Evolutionary conservation across 2,113 vertebrate genomes (phyloP), one percentile per base, ranked within the genome.

Genomic region (Hydropotes inermis): DNA sequence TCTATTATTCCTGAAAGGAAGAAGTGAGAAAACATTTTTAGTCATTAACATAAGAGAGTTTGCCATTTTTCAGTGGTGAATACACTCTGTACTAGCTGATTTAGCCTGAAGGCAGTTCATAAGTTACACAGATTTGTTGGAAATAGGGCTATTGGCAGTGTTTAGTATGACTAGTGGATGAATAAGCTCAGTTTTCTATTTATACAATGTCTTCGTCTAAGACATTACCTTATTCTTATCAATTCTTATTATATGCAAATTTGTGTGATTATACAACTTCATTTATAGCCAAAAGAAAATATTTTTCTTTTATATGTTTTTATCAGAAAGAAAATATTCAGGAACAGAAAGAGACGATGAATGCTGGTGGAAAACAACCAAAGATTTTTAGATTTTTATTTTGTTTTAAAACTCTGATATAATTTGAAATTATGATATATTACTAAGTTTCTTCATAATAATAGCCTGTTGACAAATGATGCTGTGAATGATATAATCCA

Each of bases 141-240:
- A 98, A 98, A 95, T 91, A 97, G 84, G 93, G 93, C 98, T 98
- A 50, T 91, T 93, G 95, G 98, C 97, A 97, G 70, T 96, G 98
- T 98, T 98, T 95, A 97, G 97, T 96, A 98, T 98, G 96, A 97
- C 70, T 97, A 98, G 97, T 91, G 96, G 98, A 98, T 97, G 96
- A 98, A 98, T 98, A 98, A 98, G 95, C 54, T 95, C 2, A 1
- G 21, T 45, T 90, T 97, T 96, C 97, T 89, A 87, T 90, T 86
- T 97, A 78, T 45, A 33, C 19, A 70, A 12, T 70, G 67, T 23
- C 88, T 98, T 98, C 83, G 91, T 98, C 87, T 97, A 97, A 96
- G 96, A 87, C 28, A 87, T 96, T 98, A 93, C 45, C 58, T 50
- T 98, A 36, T 92, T 98, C 96, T 98, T 98, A 98, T 98, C 98